Base-by-base conservation (phyloP, 2,113 vertebrate genomes). In the Saccopteryx leptura region DNA sequence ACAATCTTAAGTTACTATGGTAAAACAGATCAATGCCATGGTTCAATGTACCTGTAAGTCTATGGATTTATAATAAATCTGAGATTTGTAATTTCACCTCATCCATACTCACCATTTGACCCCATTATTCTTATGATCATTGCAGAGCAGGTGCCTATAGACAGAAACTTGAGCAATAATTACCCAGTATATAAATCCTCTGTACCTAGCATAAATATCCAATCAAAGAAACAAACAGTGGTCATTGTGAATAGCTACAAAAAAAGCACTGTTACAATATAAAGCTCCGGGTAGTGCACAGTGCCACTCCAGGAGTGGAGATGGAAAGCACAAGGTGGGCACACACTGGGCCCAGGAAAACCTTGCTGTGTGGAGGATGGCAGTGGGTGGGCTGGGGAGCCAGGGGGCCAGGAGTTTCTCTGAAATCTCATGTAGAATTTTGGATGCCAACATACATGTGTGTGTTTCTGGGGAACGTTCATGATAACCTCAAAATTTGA, bases 41-140 rank as follows among this genome's bases (percentile, higher is more conserved):
- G 14, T 63, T 85, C 60, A 5, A 26, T 13, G 31, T 23, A 52
- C 50, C 58, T 81, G 0, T 78, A 96, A 58, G 15, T 78, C 74
- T 80, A 19, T 58, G 11, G 66, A 95, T 68, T 92, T 80, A 65
- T 81, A 74, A 91, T 88, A 72, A 85, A 65, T 61, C 94, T 76
- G 80, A 61, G 52, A 83, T 61, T 48, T 82, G 66, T 54, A 68
- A 85, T 50, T 83, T 56, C 61, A 88, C 33, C 63, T 91, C 56
- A 88, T 85, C 33, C 23, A 39, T 69, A 76, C 4, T 79, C 78
- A 88, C 60, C 26, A 26, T 85, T 88, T 68, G 39, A 63, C 72
- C 71, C 94, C 17, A n/a, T 52, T 26, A 46, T 39, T 46, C 60
- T 90, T 80, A 86, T 90, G 79, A 61, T 82, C 60, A 10, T 80